These are phyloP conservation scores for Omphaloscelis lunosa DNA, from an alignment of 2,888 invertebrate genomes.

Conservation along the genomic window DNA sequence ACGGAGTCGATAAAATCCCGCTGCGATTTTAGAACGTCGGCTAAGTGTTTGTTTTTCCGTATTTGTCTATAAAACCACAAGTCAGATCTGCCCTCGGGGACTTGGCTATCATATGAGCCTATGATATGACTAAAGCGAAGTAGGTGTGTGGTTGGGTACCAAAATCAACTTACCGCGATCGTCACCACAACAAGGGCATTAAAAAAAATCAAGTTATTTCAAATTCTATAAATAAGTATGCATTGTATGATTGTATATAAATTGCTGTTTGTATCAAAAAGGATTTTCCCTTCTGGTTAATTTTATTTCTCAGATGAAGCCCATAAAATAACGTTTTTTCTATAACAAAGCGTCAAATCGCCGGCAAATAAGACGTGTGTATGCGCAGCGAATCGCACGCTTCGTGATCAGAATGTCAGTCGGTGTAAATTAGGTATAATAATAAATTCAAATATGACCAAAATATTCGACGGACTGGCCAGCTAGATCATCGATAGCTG, in stretches of 20 bases:
- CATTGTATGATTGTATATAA: background rate
- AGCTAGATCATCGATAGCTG: constrained; percentile 7
- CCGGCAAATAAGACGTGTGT: constrained; percentile 7
- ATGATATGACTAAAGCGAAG: too few relatives aligned
- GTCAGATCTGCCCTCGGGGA: background rate
- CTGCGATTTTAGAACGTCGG: too few relatives aligned
- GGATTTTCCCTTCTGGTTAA: constrained; percentile 4
- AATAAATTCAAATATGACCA: constrained; percentile 28
- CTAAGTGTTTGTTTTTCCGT: background rate
- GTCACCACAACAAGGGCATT: background rate
- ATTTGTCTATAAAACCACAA: constrained; percentile 8
- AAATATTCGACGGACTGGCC: background rate
- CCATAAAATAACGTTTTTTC: constrained; percentile 4
- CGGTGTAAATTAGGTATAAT: constrained; percentile 12
- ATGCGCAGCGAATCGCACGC: constrained; percentile 17
- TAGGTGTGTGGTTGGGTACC: background rate
- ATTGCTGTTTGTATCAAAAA: constrained; percentile 8
- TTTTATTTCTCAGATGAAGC: constrained; percentile 7
- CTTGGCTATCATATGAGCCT: too few relatives aligned
- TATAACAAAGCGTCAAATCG: constrained; percentile 18
- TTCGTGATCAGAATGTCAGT: constrained; percentile 42
- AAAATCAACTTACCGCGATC: background rate
- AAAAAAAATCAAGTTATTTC: constrained; percentile 1
- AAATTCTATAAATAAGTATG: background rate
- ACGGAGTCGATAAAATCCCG: too few relatives aligned